Base-by-base conservation (phyloP, 2,113 vertebrate genomes). In the Cacatua alba region DNA sequence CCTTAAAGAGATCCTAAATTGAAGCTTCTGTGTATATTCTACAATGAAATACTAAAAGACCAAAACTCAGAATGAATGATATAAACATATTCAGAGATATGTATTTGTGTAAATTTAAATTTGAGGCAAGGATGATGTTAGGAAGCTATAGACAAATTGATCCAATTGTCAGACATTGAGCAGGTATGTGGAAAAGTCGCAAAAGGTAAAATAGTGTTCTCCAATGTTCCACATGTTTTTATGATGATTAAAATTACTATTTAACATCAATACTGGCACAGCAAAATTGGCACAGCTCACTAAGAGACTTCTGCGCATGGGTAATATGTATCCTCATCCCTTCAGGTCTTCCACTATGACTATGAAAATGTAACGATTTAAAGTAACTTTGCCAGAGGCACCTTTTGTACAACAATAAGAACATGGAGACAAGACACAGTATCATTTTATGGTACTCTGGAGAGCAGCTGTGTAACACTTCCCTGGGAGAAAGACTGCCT, bases 211-310 rank as follows among this genome's bases (percentile, higher is more conserved):
- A 43, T 0, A 19, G 28, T 48, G 31, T 25, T 93, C 77, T 88
- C 55, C 48, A 80, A 29, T 17, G 70, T 35, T 43, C 62, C 57
- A 46, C 69, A 62, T 10, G 13, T 37, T 91, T 94, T 91, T 77
- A 91, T 84, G 76, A 83, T 70, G 64, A 92, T 94, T 94, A 86
- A 92, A 97, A 95, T 81, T 28, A 55, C 79, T 86, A 51, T 31
- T 95, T 86, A 90, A 83, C 46, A 37, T 48, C 7, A 13, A 85
- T 84, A 91, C 25, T 72, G 82, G 78, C 70, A 55, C 13, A 91
- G 77, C 39, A 84, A 71, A 88, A 95, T 28, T 86, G 86, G 70
- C 41, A 80, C 24, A 85, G 35, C 67, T 80, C 90, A 46, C 82
- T 44, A 16, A 69, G 63, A 53, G 41, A 86, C 80, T 96, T 77